Base-by-base conservation (phyloP, 2,888 invertebrate genomes). In the Trissonchulus latispiculum region DNA sequence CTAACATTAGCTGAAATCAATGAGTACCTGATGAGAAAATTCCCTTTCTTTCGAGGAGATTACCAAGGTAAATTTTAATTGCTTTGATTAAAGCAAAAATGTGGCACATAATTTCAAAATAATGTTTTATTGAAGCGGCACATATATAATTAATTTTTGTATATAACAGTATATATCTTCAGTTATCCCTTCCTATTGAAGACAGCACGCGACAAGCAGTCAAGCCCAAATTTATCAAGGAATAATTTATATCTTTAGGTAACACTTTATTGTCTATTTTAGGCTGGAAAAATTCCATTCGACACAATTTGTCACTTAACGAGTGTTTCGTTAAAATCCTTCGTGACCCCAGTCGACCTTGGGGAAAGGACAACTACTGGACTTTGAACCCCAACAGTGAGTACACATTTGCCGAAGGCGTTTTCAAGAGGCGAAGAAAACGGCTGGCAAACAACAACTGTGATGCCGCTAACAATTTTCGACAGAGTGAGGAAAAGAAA, bases 21-120 rank as follows among this genome's bases (percentile, higher is more conserved):
- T 82, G 94, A 95, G 85, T 96, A 94, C 84, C 96, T 97, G 78
- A 96, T 96, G 95, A 95, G 95, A 81, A 87, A 93, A 32, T 96
- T 95, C 83, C 95, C 95, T 0, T 96, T 95, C 82, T 75, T 76
- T 36, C 74, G 76, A 23, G 75, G 76, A 37, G 96, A 96, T 85
- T 96, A 95, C 84, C 95, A 96, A 61, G 66, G 35, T 64, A 64
- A 33, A 64, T 33, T 32, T 33, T n/a, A n/a, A n/a, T n/a, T n/a
- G n/a, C n/a, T n/a, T n/a, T n/a, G n/a, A n/a, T n/a, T n/a, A n/a
- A n/a, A n/a, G n/a, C n/a, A n/a, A n/a, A n/a, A n/a, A n/a, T n/a
- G n/a, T n/a, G n/a, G n/a, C n/a, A n/a, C n/a, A n/a, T n/a, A n/a
- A n/a, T n/a, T n/a, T n/a, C n/a, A n/a, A n/a, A n/a, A n/a, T n/a